Base-by-base conservation (phyloP, 1,140 invertebrate genomes). In the Metaphire vulgaris region DNA sequence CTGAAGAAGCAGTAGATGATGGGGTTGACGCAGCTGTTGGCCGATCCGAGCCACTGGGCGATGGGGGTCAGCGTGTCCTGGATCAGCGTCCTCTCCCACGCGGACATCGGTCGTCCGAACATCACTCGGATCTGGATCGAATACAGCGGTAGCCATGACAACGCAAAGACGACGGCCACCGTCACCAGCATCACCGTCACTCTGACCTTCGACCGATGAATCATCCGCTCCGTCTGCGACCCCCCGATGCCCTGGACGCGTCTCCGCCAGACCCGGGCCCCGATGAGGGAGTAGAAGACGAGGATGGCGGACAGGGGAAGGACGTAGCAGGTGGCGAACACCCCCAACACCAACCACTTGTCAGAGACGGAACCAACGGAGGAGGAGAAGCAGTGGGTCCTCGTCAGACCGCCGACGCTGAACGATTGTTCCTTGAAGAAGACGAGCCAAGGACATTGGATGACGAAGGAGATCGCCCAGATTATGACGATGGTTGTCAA, bases 131-230 rank as follows among this genome's bases (percentile, higher is more conserved):
- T 76, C 64, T 75, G 65, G 15, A 77, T 30, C 0, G 69, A 89
- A 86, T 97, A 97, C 6, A 97, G 88, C 0, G 95, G 95, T 76
- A 95, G 87, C 95, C 95, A 97, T 28, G 93, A 95, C 0, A 95
- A 84, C 0, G 95, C 92, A 85, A 98, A 98, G 0, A 96, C 87
- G 31, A 96, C 92, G 1, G 97, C 94, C 0, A 98, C 95, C 0
- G 92, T 92, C 0, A 97, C 91, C 74, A 98, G 87, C 95, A 98
- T 97, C 31, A 73, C 65, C 65, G 74, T 69, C 15, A 78, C 73
- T 6, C 69, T 65, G 15, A 74, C 68, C 71, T 81, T 82, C 26
- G 81, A 83, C 33, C 76, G 74, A 74, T 83, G 81, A 70, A 83
- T 80, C 0, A 79, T 78, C n/a, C 72, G n/a, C 30, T 81, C 80